Base-by-base conservation (phyloP, 2,888 invertebrate species). In the Hirtodrosophila trivittata region DNA sequence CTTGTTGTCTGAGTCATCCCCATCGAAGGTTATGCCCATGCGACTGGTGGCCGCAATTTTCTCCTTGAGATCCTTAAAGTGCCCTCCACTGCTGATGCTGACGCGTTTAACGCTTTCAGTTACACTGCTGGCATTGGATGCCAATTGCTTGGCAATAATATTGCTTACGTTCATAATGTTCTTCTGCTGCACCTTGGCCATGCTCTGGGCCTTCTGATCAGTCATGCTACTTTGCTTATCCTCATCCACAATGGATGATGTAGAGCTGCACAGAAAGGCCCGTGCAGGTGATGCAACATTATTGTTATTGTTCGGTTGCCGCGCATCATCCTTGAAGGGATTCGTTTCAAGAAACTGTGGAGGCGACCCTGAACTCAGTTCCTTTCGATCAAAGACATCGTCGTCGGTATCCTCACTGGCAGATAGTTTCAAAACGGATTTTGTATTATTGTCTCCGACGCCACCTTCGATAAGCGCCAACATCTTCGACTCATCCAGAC, bases 401-500 rank as follows among this genome's bases (percentile, higher is more conserved):
- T 89, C 89, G 21, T 87, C 87, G 1, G 77, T 77, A 38, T 77
- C 77, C 28, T 85, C 81, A 41, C 70, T 66, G 18, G 54, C 64
- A 1, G 60, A 69, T 18, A 76, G 42, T 14, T 76, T 64, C 10
- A 55, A 39, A 3, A 47, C 46, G 7, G 56, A 51, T 21, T 37
- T 58, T 0, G 60, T 57, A 10, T 18, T 81, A 1, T 30, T 38
- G 8, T 57, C 84, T 21, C 80, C 80, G 28, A 73, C 58, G 8
- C 75, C 60, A 0, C 86, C 83, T n/a, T 90, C 89, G 56, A 90
- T 80, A 1, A 91, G 58, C 45, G 87, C 86, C 21, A 89, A 49
- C 85, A 91, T 90, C 72, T 90, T 92, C 0, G 93, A 91, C 75
- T 95, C 95, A 77, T 95, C 95, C 69, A 95, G 89, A 78, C 95